Conservation (phyloP, 2,797 vertebrate genomes). For the Centroberyx gerrardi region DNA sequence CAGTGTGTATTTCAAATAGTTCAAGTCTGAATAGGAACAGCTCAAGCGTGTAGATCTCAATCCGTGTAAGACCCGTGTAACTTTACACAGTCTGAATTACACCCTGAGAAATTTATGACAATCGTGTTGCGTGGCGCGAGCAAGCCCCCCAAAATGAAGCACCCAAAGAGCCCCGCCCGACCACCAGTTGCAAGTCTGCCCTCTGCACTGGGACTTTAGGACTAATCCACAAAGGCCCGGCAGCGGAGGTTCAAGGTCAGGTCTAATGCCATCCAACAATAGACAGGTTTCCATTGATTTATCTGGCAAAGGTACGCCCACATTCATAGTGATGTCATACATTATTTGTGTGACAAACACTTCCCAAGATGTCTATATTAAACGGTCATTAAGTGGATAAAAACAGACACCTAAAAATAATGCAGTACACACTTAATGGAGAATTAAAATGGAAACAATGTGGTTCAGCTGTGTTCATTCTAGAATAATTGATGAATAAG, state of each 20-base stretch:
- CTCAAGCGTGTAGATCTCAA: slow-evolving; percentile 12
- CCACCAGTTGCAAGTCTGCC: slow-evolving; percentile 48
- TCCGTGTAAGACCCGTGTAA: slow-evolving; percentile 34
- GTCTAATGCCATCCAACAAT: slow-evolving; percentile 55
- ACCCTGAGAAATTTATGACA: slow-evolving; percentile 52
- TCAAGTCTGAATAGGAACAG: slow-evolving; percentile 32
- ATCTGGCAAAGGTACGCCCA: background rate
- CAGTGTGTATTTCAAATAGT: slow-evolving; percentile 21
- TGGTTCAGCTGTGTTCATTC: too few relatives aligned
- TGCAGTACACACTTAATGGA: too few relatives aligned
- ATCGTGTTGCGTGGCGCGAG: slow-evolving; percentile 50
- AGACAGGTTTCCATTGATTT: slow-evolving; percentile 32
- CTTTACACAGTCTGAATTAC: slow-evolving; percentile 44
- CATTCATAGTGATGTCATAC: background rate
- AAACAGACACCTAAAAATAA: too few relatives aligned
- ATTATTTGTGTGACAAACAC: slow-evolving; percentile 19
- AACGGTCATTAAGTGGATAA: background rate
- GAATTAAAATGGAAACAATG: too few relatives aligned
- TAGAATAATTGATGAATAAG: too few relatives aligned
- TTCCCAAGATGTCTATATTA: background rate
- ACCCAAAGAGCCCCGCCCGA: slow-evolving; percentile 67
- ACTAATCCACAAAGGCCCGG: slow-evolving; percentile 53
- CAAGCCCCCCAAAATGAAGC: slow-evolving; percentile 60
- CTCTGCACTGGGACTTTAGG: slow-evolving; percentile 37
- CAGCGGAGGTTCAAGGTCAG: slow-evolving; percentile 55